Conservation (phyloP, 2,113 vertebrate species). For the Tor tambroides region DNA sequence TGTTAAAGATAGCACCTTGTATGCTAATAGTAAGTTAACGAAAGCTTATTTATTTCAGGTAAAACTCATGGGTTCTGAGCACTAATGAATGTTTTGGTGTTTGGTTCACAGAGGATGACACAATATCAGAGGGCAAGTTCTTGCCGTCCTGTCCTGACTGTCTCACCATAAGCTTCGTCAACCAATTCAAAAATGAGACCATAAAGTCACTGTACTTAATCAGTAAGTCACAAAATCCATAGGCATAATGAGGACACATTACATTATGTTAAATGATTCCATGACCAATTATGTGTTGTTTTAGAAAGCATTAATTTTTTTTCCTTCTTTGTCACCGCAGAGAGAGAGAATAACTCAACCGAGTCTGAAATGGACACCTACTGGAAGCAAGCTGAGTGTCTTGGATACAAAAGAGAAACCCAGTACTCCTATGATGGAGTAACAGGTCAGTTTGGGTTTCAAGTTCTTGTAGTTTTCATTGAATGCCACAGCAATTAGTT, state of each 20-base stretch:
- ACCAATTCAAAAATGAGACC: neutral
- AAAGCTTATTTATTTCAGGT: neutral
- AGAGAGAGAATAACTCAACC: neutral
- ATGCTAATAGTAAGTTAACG: conserved; percentile 10
- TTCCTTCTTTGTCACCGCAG: neutral
- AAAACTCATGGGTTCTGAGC: neutral
- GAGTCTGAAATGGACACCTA: neutral
- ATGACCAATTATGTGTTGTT: no score
- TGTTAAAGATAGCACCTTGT: neutral
- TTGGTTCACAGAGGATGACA: neutral
- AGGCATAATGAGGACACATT: no score
- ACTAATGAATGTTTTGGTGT: neutral
- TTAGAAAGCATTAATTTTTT: no score
- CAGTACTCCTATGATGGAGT: conserved; percentile 25
- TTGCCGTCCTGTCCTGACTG: conserved; percentile 29
- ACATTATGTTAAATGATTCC: no score
- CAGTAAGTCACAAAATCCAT: conserved; percentile 29
- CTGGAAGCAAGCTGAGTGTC: conserved; percentile 30
- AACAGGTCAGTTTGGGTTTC: conserved; percentile 28
- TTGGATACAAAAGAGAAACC: neutral
- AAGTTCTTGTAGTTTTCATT: neutral
- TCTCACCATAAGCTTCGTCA: neutral
- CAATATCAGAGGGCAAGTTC: neutral
- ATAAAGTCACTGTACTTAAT: conserved; percentile 9
- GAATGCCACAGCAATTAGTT: neutral